Evolutionary conservation across 2,888 invertebrate genomes (phyloP), one percentile per base, ranked within the genome.

Genomic region (Tachina fera): DNA sequence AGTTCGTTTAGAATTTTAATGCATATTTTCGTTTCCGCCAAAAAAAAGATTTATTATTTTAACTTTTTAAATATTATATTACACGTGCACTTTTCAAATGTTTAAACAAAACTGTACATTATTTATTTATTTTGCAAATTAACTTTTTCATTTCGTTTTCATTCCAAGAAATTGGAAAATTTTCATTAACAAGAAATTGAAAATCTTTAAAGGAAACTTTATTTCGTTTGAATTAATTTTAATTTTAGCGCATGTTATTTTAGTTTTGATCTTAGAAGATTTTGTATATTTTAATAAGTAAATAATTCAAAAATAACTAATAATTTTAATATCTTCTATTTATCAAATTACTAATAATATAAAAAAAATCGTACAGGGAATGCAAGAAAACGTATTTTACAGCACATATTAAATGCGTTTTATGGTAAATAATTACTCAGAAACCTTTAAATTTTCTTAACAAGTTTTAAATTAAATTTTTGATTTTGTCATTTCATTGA

Each of bases 351-450:
- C 56, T 65, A 78, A 87, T 47, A 31, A 31, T 31, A 31, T 11
- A 77, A 80, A 76, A 79, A 63, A 74, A 41, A 53, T 43, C 43
- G 3, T 67, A 51, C 89, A 91, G 91, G 91, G 90, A 91, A 90
- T 91, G 91, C 90, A 91, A 91, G 90, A 91, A 91, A 90, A 91
- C 91, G 82, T 91, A 91, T 89, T 91, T 91, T 90, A 91, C 91
- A 91, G 91, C 91, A 89, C 90, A 91, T 89, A 91, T 91, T 89
- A 91, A 91, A 89, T 91, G 91, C 89, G 91, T 91, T 88, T 90
- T 91, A 89, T 91, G 91, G 91, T 91, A 91, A 91, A 90, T 91
- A 91, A 56, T 68, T 77, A 47, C 51, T 74, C 60, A 74, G 56
- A 61, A 77, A 65, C 16, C 10, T 51, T 14, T 41, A 19, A 63